Evolutionary conservation across 2,113 vertebrate genomes (phyloP).

Genomic region (Ictidomys tridecemlineatus): DNA sequence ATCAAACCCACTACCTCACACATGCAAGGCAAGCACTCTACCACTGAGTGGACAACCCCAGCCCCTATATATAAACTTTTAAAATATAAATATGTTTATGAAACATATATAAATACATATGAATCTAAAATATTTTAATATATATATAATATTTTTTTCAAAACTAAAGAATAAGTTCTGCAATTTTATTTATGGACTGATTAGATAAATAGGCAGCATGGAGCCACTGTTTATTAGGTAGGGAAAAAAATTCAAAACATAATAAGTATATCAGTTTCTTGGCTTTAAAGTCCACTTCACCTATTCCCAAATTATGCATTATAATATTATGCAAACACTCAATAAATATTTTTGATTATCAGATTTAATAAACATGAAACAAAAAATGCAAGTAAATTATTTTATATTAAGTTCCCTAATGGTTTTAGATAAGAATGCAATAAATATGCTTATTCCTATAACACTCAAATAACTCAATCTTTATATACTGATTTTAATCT

Average conservation of each 20-base stretch:
- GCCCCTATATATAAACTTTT: neutral
- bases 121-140: too few species aligned
- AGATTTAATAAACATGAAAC: neutral
- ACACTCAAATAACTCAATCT: conserved; percentile 6
- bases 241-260: conserved; percentile 18
- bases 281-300: neutral
- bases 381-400: neutral
- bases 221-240: neutral
- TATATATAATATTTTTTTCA: neutral
- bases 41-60: too few species aligned
- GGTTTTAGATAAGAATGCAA: neutral
- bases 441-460: conserved; percentile 3
- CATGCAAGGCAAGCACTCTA: too few species aligned
- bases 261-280: neutral
- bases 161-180: neutral
- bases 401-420: neutral
- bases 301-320: neutral
- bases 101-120: too few species aligned
- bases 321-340: neutral
- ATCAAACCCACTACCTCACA: too few species aligned
- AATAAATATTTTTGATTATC: conserved; percentile 25
- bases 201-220: neutral
- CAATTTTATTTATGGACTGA: neutral
- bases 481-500: neutral
- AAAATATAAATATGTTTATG: neutral